Percentiles rank a stretch among this genome's conserved stretches.
These are phyloP conservation scores for Scaptomyza tumidula DNA, from an alignment of 2,888 invertebrate species.

Conservation along the genomic window DNA sequence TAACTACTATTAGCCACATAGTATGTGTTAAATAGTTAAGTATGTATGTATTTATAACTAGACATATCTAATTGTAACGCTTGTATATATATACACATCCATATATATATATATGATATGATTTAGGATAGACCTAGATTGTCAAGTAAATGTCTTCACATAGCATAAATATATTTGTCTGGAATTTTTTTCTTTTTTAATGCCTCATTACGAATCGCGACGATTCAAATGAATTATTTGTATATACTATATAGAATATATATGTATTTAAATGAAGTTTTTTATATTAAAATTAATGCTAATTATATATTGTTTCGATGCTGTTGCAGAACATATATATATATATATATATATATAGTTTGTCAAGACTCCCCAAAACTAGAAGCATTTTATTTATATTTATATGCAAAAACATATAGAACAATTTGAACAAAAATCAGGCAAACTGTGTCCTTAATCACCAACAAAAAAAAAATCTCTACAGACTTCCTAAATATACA, in stretches of 20 bases:
- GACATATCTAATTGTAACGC: constrained; percentile 50
- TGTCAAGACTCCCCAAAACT: constrained; percentile 44
- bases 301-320: constrained; percentile 44
- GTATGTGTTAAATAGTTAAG: constrained; percentile 50
- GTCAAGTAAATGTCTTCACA: constrained; percentile 45
- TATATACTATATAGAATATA: constrained; percentile 21
- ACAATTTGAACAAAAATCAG: constrained; percentile 51
- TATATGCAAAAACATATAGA: constrained; percentile 47
- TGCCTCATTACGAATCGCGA: constrained; percentile 47
- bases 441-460: constrained; percentile 47
- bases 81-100: constrained; percentile 50
- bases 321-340: constrained; percentile 41
- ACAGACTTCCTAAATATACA: constrained; percentile 54
- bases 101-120: constrained; percentile 37
- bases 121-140: constrained; percentile 12
- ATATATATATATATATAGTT: constrained; percentile 19
- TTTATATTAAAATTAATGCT: constrained; percentile 11
- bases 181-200: constrained; percentile 42
- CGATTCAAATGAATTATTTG: constrained; percentile 38
- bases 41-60: constrained; percentile 40
- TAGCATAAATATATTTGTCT: constrained; percentile 47
- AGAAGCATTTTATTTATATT: constrained; percentile 29
- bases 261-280: constrained; percentile 12
- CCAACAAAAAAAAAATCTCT: constrained; percentile 28
- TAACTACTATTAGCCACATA: constrained; percentile 54